Evolutionary conservation across 2,888 invertebrate genomes (phyloP).

Genomic region (Spilosoma lubricipeda): DNA sequence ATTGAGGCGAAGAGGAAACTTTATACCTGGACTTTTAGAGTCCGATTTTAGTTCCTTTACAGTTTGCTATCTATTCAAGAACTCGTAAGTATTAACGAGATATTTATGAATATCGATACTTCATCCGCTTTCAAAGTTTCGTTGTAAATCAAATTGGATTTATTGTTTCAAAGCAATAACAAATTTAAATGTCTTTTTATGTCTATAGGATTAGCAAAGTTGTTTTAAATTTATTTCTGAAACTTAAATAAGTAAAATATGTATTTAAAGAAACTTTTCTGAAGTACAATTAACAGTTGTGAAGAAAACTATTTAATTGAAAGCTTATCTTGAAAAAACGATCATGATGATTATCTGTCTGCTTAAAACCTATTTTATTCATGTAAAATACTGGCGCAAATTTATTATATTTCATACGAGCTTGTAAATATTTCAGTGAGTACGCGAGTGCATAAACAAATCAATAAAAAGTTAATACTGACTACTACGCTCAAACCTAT

Average conservation of each 20-base stretch:
- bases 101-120: slow-evolving; percentile 28
- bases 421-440: background rate
- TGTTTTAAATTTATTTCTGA: background rate
- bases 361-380: background rate
- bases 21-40: slow-evolving; percentile 44
- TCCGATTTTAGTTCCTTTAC: slow-evolving; percentile 38
- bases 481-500: slow-evolving; percentile 14
- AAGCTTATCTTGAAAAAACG: background rate
- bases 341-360: background rate
- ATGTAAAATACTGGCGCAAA: background rate
- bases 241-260: background rate
- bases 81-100: slow-evolving; percentile 31
- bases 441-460: slow-evolving; percentile 12
- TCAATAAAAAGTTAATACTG: slow-evolving; percentile 37
- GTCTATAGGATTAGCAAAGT: slow-evolving; percentile 2
- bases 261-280: background rate
- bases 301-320: background rate
- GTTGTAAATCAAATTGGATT: slow-evolving; percentile 42
- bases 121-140: slow-evolving; percentile 33
- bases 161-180: slow-evolving; percentile 5
- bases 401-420: background rate
- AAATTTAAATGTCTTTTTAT: background rate
- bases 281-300: background rate
- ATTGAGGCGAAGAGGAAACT: slow-evolving; percentile 47
- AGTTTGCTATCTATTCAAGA: slow-evolving; percentile 39